Evolutionary conservation across 2,888 invertebrate species (phyloP), one percentile per base, ranked within the genome.

Genomic region (Nephrotoma guestfalica): DNA sequence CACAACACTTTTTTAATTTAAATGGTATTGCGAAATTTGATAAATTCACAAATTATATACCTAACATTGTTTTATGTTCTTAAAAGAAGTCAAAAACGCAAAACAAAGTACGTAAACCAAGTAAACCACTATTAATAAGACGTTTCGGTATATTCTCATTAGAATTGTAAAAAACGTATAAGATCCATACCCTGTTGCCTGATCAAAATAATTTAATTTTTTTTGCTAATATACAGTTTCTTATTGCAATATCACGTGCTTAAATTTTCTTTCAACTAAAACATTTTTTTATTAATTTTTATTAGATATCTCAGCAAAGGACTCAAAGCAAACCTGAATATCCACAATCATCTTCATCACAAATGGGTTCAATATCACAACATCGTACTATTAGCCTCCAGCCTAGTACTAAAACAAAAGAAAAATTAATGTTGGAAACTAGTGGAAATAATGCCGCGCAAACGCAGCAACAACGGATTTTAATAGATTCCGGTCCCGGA

Each of bases 401-500:
- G 6, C 41, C 41, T 15, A 84, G 41, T 15, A 84, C 5, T 84
- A 84, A 84, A 84, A 15, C n/a, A 84, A 84, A 42, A 41, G 84
- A 84, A 9, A 84, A 84, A 84, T 13, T n/a, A 84, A 41, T 41
- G 5, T 41, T 41, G 6, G 84, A 84, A 4, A 41, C 84, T 6
- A 7, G 41, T 84, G 84, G 84, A 7, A 30, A 30, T 84, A 15
- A 2, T 5, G 5, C n/a, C 6, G 9, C 41, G 6, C 84, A 84
- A 30, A 30, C 30, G 15, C 84, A 41, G 41, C 84, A 84, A 42
- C 84, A 84, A 84, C 41, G 84, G n/a, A 84, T 41, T 15, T 84
- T 89, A 87, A 86, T 90, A 86, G 95, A 95, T 89, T 94, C 94
- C 86, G 95, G 96, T 90, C 94, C 95, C 18, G 87, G 87, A 30